Evolutionary conservation across 2,888 invertebrate genomes (phyloP).

Genomic region (Spialia ferax): DNA sequence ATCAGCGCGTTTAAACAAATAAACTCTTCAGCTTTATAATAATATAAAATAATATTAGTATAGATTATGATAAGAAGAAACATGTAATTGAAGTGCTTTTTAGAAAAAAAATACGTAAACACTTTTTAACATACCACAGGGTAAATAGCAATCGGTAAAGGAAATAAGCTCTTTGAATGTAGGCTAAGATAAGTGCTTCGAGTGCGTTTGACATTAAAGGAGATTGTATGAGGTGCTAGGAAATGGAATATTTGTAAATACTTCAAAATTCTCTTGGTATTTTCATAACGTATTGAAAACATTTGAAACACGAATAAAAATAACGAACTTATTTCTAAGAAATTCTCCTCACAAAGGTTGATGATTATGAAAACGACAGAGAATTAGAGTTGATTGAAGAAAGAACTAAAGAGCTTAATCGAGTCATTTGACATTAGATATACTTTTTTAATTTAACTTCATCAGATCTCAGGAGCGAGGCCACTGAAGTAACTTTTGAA

Average conservation of each 20-base stretch:
- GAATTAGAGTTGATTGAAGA: not conserved
- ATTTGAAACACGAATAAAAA: not conserved
- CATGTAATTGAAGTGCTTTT: not conserved
- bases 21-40: no score
- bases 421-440: slow-evolving; percentile 18
- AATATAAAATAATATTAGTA: no score
- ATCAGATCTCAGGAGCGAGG: slow-evolving; percentile 51
- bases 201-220: slow-evolving; percentile 25
- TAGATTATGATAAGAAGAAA: not conserved
- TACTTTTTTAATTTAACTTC: slow-evolving; percentile 57
- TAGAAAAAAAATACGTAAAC: slow-evolving; percentile 14
- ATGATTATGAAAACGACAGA: not conserved
- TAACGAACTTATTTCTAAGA: not conserved
- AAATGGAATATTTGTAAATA: slow-evolving; percentile 20
- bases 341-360: not conserved
- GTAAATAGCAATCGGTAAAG: slow-evolving; percentile 1
- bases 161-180: slow-evolving; percentile 30
- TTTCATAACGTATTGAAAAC: not conserved
- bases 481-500: slow-evolving; percentile 60
- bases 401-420: not conserved
- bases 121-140: not conserved
- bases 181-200: slow-evolving; percentile 33
- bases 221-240: slow-evolving; percentile 1
- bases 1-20: no score
- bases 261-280: not conserved